Evolutionary conservation across 1,140 invertebrate genomes (phyloP).

Genomic region (Drosophila tani): DNA sequence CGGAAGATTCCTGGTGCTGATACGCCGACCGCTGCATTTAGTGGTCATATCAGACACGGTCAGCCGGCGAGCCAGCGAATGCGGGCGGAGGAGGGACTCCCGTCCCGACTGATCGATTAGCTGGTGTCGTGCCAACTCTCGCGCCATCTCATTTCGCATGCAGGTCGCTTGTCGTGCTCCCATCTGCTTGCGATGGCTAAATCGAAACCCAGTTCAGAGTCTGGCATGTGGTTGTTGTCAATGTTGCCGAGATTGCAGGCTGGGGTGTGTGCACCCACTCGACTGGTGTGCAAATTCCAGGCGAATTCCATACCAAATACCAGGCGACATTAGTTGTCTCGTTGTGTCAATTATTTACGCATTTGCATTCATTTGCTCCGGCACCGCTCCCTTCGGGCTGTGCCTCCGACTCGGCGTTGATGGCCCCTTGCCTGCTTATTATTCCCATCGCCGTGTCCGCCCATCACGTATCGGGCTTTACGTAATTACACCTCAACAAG

Average conservation of each 20-base stretch:
- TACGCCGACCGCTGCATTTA: neutral
- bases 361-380: slow-evolving; percentile 58
- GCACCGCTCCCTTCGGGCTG: neutral
- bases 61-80: neutral
- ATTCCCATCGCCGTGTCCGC: neutral
- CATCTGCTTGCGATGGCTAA: slow-evolving; percentile 19
- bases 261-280: slow-evolving; percentile 1
- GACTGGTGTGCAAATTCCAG: slow-evolving; percentile 17
- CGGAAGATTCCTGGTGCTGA: slow-evolving; percentile 6
- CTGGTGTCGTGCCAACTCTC: slow-evolving; percentile 29
- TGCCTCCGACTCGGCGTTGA: slow-evolving; percentile 13
- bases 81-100: neutral
- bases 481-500: slow-evolving; percentile 44
- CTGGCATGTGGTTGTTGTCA: slow-evolving; percentile 29
- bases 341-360: slow-evolving; percentile 62
- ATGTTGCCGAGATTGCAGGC: slow-evolving; percentile 15
- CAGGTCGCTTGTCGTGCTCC: slow-evolving; percentile 17
- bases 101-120: slow-evolving; percentile 7
- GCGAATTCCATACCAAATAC: slow-evolving; percentile 43
- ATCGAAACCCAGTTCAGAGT: neutral
- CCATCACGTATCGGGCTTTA: slow-evolving; percentile 44
- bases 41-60: neutral
- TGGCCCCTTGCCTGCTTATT: slow-evolving; percentile 10
- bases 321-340: slow-evolving; percentile 39
- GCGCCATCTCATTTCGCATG: slow-evolving; percentile 54